phyloP scores from a whole-genome alignment of 2,113 vertebrate genomes.

The Rallus limicola region DNA sequence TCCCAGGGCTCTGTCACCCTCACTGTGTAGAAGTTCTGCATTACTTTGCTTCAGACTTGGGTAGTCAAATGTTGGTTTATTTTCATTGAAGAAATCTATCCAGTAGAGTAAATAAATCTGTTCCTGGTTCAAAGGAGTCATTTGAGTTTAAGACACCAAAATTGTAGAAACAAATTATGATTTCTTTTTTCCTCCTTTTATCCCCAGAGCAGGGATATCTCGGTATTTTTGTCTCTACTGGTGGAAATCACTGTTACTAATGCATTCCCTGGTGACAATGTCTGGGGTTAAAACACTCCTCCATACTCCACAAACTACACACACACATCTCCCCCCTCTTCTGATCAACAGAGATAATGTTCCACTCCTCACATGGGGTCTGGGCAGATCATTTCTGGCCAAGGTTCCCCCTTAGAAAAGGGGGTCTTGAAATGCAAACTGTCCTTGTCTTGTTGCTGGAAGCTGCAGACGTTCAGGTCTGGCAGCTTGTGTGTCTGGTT shows the following conservation, averaged over 20 bases:
- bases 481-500: neutral
- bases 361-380: neutral
- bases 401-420: neutral
- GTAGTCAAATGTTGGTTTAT: neutral
- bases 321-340: neutral
- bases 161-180: neutral
- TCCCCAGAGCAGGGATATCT: neutral
- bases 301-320: neutral
- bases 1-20: too few species aligned
- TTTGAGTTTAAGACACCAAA: neutral
- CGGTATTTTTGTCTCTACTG: neutral
- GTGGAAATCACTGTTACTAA: neutral
- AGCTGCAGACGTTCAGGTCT: neutral
- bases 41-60: neutral
- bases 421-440: neutral
- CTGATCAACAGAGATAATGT: neutral
- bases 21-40: too few species aligned
- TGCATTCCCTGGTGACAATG: neutral
- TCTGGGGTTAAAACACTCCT: neutral
- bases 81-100: neutral
- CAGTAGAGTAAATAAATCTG: neutral
- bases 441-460: neutral
- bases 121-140: neutral
- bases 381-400: neutral
- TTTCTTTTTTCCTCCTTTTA: neutral